Base-by-base conservation (phyloP, 2,113 vertebrate genomes). In the Anseranas semipalmata region DNA sequence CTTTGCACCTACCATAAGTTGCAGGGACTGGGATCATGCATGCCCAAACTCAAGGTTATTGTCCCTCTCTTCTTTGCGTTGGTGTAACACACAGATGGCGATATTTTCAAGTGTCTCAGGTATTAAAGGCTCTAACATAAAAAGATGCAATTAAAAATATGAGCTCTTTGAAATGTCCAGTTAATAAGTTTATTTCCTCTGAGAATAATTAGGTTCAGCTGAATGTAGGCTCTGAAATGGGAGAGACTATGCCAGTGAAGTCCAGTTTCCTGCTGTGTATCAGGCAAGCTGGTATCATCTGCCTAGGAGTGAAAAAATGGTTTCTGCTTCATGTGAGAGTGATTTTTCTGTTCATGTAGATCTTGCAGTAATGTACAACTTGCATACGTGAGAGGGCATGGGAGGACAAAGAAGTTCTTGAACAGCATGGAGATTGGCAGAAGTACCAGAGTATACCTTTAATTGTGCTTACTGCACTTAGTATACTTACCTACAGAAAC, bases 341-440 rank as follows among this genome's bases (percentile, higher is more conserved):
- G 56, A 45, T 32, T 82, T 59, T 78, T 78, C 22, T 78, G 2
- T 81, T 73, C 11, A 17, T 73, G 10, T 22, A 27, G 5, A 27
- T 25, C 4, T 45, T 50, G 7, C 22, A 18, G 25, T 71, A 52
- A 27, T 52, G 28, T 46, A 25, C 6, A n/a, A 56, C 33, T 18
- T 63, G 7, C 12, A 3, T 35, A 25, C 52, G 43, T 87, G 41
- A 66, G 17, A n/a, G 8, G 6, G 8, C 20, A 50, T 0, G 0
- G 17, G 39, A 88, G 67, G 59, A 9, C 75, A 81, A 35, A 45
- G 2, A 4, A 66, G 33, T 86, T 82, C 27, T n/a, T 65, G n/a
- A 63, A 60, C 20, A 45, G 5, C 24, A 2, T 21, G 35, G 45
- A 65, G 20, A 67, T 43, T 27, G 52, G 22, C 35, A 48, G 28